A percentile compares a stretch with the other conserved stretches of the same genome.
Evolutionary conservation across 1,140 invertebrate species (phyloP).

Genomic region (Lithobius niger): DNA sequence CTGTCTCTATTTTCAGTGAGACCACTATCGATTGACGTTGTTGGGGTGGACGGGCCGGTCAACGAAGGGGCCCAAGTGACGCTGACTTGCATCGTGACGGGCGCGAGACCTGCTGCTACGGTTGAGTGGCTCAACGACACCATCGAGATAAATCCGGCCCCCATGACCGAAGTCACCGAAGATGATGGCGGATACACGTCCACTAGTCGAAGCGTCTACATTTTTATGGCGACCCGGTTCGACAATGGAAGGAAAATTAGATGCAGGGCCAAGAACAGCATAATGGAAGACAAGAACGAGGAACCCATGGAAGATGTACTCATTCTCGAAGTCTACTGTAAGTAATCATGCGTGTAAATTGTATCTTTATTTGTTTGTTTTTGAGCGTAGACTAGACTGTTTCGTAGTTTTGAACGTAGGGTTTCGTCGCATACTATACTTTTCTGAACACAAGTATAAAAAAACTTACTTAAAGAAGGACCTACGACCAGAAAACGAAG

Average conservation of each 20-base stretch:
- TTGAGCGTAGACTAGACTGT: too few relatives aligned
- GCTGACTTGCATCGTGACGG: conserved; percentile 21
- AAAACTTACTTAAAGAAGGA: too few relatives aligned
- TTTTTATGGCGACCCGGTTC: conserved; percentile 60
- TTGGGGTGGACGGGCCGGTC: conserved; percentile 18
- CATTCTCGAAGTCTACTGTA: conserved; percentile 67
- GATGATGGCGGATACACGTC: conserved; percentile 42
- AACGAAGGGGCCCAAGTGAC: conserved; percentile 23
- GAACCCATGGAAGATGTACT: conserved; percentile 50
- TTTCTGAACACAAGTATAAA: too few relatives aligned
- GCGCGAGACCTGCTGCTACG: conserved; percentile 22
- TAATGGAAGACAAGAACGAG: conserved; percentile 52
- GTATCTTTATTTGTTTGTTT: too few relatives aligned
- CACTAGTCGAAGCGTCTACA: conserved; percentile 56
- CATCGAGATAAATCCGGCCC: conserved; percentile 14
- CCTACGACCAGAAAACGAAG: too few relatives aligned
- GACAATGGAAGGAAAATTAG: conserved; percentile 64
- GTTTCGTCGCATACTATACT: too few relatives aligned
- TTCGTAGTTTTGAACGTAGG: too few relatives aligned
- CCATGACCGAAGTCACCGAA: background rate
- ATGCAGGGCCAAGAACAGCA: conserved; percentile 66
- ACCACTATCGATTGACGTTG: conserved; percentile 17
- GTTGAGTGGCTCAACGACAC: conserved; percentile 24
- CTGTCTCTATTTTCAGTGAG: conserved; percentile 19
- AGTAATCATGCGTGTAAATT: too few relatives aligned